Evolutionary conservation across 2,113 vertebrate genomes (phyloP), one percentile per base, ranked within the genome.

Genomic region (Xenopus laevis): DNA sequence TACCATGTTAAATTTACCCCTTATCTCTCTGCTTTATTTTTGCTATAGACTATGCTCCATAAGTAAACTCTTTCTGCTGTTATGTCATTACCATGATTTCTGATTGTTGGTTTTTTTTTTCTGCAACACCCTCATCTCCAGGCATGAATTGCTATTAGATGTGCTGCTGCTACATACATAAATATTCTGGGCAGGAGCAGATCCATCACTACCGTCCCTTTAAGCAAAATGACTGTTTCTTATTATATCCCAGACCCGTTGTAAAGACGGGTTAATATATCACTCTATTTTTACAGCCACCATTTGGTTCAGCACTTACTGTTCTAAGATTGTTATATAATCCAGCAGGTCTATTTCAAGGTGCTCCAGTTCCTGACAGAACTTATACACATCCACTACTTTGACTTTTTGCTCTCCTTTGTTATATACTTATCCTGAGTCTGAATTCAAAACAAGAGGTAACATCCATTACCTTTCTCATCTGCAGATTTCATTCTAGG

Each of bases 261-360:
- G 61, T 18, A 72, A 72, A 47, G 27, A 13, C 47, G 52, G 47
- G 65, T 68, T 21, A 73, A 58, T 45, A n/a, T 67, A 66, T 59
- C 53, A 58, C 12, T 67, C 72, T 74, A 67, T 67, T 47, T 74
- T 66, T 74, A 52, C 9, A 23, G 23, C 65, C 18, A 10, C 8
- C 0, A 45, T 65, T 65, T 21, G 30, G 50, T 47, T 15, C 18
- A n/a, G 1, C 61, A 47, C 46, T 55, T 21, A n/a, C 17, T 55
- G 53, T 55, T 17, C 50, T 6, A 45, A 50, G 15, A 21, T 18
- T 18, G 55, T 59, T 74, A 47, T 8, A 40, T 18, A 46, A 44
- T 72, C 18, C 10, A n/a, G 47, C 63, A 60, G 53, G 4, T 55
- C 15, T 55, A 55, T 60, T 60, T 60, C 20, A 18, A 60, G 58